Evolutionary conservation across 2,888 invertebrate species (phyloP).

Genomic region (Caenorhabditis becei): DNA sequence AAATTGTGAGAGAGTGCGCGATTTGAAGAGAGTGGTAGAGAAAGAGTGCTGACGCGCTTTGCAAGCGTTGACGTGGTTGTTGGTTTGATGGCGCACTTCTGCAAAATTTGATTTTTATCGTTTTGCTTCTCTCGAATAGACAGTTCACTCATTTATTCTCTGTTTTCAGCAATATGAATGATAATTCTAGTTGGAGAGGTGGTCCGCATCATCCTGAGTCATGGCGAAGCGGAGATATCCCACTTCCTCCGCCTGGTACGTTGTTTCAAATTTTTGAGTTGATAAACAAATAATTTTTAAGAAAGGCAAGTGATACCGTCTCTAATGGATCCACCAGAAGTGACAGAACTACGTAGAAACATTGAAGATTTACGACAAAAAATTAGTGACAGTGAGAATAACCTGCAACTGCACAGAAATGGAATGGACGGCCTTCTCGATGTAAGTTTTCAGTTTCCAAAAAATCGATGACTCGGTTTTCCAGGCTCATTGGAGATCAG

Average conservation of each 20-base stretch:
- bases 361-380: slow-evolving; percentile 84
- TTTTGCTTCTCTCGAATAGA: slow-evolving; percentile 14
- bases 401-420: slow-evolving; percentile 90
- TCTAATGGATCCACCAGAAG: slow-evolving; percentile 57
- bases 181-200: slow-evolving; percentile 43
- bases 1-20: slow-evolving; percentile 15
- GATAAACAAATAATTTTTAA: slow-evolving; percentile 68
- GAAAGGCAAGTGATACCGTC: slow-evolving; percentile 83
- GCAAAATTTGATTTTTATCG: neutral
- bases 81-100: neutral
- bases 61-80: neutral
- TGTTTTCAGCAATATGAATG: slow-evolving; percentile 25
- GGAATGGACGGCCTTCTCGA: slow-evolving; percentile 83
- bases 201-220: slow-evolving; percentile 12
- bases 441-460: slow-evolving; percentile 5
- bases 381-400: slow-evolving; percentile 95
- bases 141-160: neutral
- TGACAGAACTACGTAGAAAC: slow-evolving; percentile 67
- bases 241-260: slow-evolving; percentile 56
- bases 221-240: slow-evolving; percentile 41
- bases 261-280: neutral
- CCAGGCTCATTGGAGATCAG: slow-evolving; percentile 34
- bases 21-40: slow-evolving; percentile 18
- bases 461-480: neutral
- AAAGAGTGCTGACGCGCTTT: slow-evolving; percentile 3